Base-by-base conservation (phyloP, 2,797 vertebrate species). In the Pangasius mekongensis region DNA sequence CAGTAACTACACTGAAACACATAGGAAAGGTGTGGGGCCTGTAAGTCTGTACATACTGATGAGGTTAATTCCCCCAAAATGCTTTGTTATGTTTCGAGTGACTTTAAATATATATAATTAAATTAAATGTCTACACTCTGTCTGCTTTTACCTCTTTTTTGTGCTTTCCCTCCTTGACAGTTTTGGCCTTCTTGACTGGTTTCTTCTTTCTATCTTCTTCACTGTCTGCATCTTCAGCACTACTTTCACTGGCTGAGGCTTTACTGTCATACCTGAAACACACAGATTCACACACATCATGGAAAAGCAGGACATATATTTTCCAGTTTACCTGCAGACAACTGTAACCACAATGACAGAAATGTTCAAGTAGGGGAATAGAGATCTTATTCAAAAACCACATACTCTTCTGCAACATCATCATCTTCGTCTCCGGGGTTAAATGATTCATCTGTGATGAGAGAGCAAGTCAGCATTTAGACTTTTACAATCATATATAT, bases 361-460 rank as follows among this genome's bases (percentile, higher is more conserved):
- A 58, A 52, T 83, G 7, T 43, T 71, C 24, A 85, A 74, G 10
- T 47, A 30, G 47, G 16, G 20, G 20, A 18, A 24, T 39, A 73
- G 16, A 49, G 10, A 22, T 67, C 74, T 1, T 27, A 73, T 1
- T 33, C 43, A 86, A 86, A 89, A 82, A 33, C n/a, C 78, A 95
- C 97, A 97, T 94, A 99, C 98, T 99, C 98, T 92, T 99, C 98
- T 11, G 98, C 98, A 86, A 99, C 97, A 0, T 99, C 98, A 0
- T 99, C 98, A 69, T 99, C 98, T 91, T 99, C 98, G 88, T 99
- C 98, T 71, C 97, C 98, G 0, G 98, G 98, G 92, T 99, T 99
- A 93, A 99, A 99, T 0, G 98, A 99, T 91, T 99, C 98, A 52
- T 99, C 98, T 99, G 87, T 88, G 93, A 74, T 85, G 83, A 2